Evolutionary conservation across 2,888 invertebrate genomes (phyloP).

Genomic region (Monoplex corrugatus): DNA sequence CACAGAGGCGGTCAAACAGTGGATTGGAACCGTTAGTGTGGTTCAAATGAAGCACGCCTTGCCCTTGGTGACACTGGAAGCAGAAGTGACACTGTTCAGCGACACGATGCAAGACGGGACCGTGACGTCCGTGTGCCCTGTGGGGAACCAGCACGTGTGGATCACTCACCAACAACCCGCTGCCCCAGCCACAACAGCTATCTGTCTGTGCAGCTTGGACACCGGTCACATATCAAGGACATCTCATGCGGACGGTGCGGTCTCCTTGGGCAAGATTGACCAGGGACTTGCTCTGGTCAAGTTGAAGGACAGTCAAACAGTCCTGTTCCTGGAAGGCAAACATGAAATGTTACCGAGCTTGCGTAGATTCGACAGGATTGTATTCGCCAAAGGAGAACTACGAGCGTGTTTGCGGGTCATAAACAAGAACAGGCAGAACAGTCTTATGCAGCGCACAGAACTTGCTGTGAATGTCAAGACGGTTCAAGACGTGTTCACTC

Average conservation of each 20-base stretch:
- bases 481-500: background rate
- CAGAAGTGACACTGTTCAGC: background rate
- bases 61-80: background rate
- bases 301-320: background rate
- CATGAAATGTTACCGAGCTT: background rate
- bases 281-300: background rate
- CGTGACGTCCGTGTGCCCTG: background rate
- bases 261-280: background rate
- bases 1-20: background rate
- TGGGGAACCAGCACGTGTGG: background rate
- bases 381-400: background rate
- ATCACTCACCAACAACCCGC: background rate
- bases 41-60: too few relatives aligned
- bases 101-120: background rate
- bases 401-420: background rate
- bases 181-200: background rate
- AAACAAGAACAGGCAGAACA: background rate
- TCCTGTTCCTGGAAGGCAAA: slow-evolving; percentile 4
- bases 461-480: background rate
- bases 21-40: background rate
- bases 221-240: background rate
- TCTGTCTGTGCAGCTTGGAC: background rate
- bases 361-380: background rate
- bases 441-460: background rate
- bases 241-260: background rate